These are phyloP conservation scores for Phrynosoma platyrhinos DNA, from an alignment of 2,113 vertebrate species.

Conservation along the genomic window DNA sequence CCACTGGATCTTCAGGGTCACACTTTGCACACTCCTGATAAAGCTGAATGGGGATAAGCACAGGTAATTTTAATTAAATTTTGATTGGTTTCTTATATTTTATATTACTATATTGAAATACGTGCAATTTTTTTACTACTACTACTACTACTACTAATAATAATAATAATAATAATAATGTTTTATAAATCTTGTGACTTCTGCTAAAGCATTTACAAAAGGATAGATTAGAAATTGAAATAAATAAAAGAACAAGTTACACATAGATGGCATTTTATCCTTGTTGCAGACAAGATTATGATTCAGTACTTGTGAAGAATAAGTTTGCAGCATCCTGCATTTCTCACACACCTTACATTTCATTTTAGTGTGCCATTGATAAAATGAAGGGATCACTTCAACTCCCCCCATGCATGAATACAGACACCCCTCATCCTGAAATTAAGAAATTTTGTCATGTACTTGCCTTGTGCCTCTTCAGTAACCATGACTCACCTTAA, in stretches of 20 bases:
- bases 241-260: neutral
- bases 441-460: slow-evolving; percentile 76
- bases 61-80: neutral
- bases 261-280: neutral
- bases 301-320: slow-evolving; percentile 34
- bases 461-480: slow-evolving; percentile 65
- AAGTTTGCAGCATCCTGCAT: slow-evolving; percentile 35
- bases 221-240: neutral
- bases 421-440: slow-evolving; percentile 32
- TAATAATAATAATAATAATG: too few relatives aligned
- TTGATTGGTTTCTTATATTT: neutral
- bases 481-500: slow-evolving; percentile 74
- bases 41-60: neutral
- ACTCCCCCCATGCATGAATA: neutral
- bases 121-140: neutral
- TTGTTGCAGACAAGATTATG: slow-evolving; percentile 8
- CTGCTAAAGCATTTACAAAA: too few relatives aligned
- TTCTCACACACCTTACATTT: slow-evolving; percentile 10
- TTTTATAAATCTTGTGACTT: too few relatives aligned
- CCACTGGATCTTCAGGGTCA: too few relatives aligned
- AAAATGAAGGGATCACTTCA: slow-evolving; percentile 43
- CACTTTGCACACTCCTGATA: too few relatives aligned
- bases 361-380: slow-evolving; percentile 41
- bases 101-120: neutral
- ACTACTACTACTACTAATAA: too few relatives aligned